These are phyloP conservation scores for Melipona bicolor DNA, from an alignment of 2,888 invertebrate species.

Conservation along the genomic window DNA sequence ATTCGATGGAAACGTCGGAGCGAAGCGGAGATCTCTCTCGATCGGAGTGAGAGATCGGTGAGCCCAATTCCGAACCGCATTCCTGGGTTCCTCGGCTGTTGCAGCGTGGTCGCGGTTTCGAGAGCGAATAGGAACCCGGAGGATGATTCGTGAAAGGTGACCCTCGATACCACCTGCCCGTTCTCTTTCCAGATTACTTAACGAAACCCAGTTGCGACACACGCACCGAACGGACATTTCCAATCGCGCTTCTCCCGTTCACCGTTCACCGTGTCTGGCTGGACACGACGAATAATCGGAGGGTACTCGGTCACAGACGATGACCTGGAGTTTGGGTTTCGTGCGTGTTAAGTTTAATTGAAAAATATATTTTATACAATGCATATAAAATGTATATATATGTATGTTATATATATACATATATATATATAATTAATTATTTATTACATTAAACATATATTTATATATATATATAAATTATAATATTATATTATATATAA, in stretches of 20 bases:
- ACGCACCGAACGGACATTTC: slow-evolving; percentile 47
- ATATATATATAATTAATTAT: too few relatives aligned
- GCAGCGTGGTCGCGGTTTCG: slow-evolving; percentile 45
- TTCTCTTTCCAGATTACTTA: slow-evolving; percentile 67
- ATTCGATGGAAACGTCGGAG: background rate
- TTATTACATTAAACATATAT: too few relatives aligned
- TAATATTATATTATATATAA: too few relatives aligned
- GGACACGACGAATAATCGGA: background rate
- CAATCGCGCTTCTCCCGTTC: slow-evolving; percentile 31
- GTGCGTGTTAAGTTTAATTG: background rate
- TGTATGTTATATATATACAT: too few relatives aligned
- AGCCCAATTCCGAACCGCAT: slow-evolving; percentile 39
- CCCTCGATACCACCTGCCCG: slow-evolving; percentile 44
- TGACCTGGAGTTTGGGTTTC: background rate
- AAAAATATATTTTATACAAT: background rate
- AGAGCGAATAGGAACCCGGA: slow-evolving; percentile 41
- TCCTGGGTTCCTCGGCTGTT: slow-evolving; percentile 37
- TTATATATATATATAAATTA: too few relatives aligned
- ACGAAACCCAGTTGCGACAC: slow-evolving; percentile 61
- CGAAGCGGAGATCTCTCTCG: background rate
- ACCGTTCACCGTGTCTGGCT: slow-evolving; percentile 1
- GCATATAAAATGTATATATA: too few relatives aligned
- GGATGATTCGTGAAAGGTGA: slow-evolving; percentile 67
- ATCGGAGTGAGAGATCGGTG: slow-evolving; percentile 18
- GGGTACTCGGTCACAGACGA: background rate